Percentiles rank a stretch among this genome's conserved stretches.
phyloP scores from a whole-genome alignment of 2,797 vertebrate genomes.

The Chloroceryle amazona region DNA sequence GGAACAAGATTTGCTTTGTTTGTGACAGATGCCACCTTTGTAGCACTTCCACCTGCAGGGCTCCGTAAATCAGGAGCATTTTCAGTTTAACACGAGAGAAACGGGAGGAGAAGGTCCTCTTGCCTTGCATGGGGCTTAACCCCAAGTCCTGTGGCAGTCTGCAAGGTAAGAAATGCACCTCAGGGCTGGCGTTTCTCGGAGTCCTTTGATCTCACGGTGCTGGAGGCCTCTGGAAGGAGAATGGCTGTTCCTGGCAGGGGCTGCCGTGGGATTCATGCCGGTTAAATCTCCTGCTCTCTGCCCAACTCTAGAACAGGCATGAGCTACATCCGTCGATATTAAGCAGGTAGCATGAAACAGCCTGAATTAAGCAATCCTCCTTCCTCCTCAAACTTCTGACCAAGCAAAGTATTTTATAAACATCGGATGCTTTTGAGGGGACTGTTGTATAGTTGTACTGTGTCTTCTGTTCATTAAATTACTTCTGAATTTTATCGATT shows the following conservation, averaged over 20 bases:
- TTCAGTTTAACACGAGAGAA: neutral
- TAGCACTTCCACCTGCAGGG: neutral
- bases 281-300: neutral
- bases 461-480: accelerated
- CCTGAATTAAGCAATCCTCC: neutral
- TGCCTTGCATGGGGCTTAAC: accelerated
- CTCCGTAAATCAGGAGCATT: accelerated
- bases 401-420: neutral
- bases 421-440: neutral
- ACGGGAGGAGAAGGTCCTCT: neutral
- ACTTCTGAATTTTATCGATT: neutral
- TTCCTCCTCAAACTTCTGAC: neutral
- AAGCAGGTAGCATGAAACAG: neutral
- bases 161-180: neutral
- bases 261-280: conserved; percentile 7
- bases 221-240: neutral
- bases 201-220: accelerated
- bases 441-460: neutral
- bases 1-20: neutral
- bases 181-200: accelerated
- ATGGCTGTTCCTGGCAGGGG: neutral
- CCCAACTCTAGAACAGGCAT: neutral
- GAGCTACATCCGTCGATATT: neutral
- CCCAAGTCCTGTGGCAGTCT: neutral
- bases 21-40: neutral